Conservation (phyloP, 1,140 invertebrate genomes). For the Nephotettix cincticeps region DNA sequence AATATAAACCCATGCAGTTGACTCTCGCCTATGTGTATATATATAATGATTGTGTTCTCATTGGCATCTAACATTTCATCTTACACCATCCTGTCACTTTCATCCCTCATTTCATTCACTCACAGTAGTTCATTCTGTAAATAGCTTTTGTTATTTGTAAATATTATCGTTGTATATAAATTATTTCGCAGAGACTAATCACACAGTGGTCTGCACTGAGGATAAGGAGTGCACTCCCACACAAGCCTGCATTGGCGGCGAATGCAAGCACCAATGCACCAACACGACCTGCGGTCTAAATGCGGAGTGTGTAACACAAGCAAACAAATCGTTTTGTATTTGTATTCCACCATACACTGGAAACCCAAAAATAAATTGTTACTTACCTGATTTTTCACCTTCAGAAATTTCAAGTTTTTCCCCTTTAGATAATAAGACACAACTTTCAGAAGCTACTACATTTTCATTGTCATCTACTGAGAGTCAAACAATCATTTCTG, state of each 20-base stretch:
- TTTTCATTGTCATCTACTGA: no score
- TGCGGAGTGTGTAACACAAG: constrained; percentile 56
- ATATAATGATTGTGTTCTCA: neutral
- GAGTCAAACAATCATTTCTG: no score
- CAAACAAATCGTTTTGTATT: constrained; percentile 55
- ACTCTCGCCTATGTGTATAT: neutral
- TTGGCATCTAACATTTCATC: neutral
- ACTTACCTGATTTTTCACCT: no score
- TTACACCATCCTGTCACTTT: no score
- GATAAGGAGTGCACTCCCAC: constrained; percentile 65
- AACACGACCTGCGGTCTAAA: constrained; percentile 54
- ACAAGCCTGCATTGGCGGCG: constrained; percentile 61
- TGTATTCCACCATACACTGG: constrained; percentile 47
- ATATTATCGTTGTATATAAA: constrained; percentile 29
- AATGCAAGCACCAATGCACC: constrained; percentile 66
- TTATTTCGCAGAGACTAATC: constrained; percentile 37
- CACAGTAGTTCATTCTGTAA: neutral
- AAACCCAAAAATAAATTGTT: constrained; percentile 46
- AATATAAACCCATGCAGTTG: no score
- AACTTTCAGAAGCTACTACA: neutral
- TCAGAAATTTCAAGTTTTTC: no score
- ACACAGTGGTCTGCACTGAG: constrained; percentile 51
- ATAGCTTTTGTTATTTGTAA: constrained; percentile 2
- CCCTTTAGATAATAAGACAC: no score
- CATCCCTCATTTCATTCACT: constrained; percentile 5